Conservation (phyloP, 2,888 invertebrate genomes). For the Caenorhabditis sinica region DNA sequence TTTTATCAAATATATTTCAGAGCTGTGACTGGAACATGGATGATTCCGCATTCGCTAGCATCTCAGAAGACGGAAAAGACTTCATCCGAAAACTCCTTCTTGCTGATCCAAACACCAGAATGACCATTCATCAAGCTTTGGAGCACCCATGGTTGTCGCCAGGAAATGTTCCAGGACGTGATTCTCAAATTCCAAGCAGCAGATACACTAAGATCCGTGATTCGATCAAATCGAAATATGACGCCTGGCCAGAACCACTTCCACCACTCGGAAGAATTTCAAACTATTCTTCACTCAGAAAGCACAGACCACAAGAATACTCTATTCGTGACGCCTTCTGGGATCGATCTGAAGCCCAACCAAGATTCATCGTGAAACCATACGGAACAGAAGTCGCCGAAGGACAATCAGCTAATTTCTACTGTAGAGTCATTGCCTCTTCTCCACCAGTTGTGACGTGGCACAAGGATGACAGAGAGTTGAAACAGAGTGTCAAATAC, state of each 20-base stretch:
- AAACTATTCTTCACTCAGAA: constrained; percentile 96
- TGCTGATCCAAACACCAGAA: constrained; percentile 94
- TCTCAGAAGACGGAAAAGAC: constrained; percentile 98
- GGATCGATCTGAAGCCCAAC: constrained; percentile 90
- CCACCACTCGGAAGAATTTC: constrained; percentile 97
- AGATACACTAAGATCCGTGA: constrained; percentile 93
- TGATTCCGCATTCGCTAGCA: constrained; percentile 93
- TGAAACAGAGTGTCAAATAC: constrained; percentile 97
- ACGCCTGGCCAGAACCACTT: constrained; percentile 87
- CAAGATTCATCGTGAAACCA: constrained; percentile 97
- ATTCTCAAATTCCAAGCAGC: constrained; percentile 89
- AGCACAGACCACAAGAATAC: constrained; percentile 96
- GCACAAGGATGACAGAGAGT: constrained; percentile 94
- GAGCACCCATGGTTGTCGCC: constrained; percentile 94
- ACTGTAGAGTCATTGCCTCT: constrained; percentile 94
- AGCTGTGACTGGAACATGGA: constrained; percentile 99
- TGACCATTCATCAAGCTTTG: constrained; percentile 98
- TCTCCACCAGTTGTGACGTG: constrained; percentile 96
- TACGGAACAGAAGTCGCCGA: constrained; percentile 90
- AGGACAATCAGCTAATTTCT: constrained; percentile 97
- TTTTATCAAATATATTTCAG: constrained; percentile 33
- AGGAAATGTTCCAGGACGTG: constrained; percentile 68
- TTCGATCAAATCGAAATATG: constrained; percentile 89
- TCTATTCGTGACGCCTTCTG: constrained; percentile 91
- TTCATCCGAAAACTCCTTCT: constrained; percentile 95